Conservation (phyloP, 2,888 invertebrate species). For the Ichneumoninae sp. region DNA sequence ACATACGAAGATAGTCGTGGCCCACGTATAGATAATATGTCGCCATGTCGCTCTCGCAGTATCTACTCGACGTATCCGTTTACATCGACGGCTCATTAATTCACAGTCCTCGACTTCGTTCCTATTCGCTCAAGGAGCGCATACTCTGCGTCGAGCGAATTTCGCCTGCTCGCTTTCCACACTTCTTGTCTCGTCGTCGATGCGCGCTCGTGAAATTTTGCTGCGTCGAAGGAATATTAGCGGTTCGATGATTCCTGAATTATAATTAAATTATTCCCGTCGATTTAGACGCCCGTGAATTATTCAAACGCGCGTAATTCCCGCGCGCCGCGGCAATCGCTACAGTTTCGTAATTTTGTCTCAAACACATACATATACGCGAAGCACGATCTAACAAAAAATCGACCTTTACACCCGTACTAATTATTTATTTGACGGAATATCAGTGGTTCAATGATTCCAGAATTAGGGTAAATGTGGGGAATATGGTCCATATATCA, state of each 20-base stretch:
- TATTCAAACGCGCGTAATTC: not conserved
- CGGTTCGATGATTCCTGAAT: constrained; percentile 53
- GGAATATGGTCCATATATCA: too few relatives aligned
- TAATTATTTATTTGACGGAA: too few relatives aligned
- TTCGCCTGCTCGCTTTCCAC: constrained; percentile 34
- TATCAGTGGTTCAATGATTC: too few relatives aligned
- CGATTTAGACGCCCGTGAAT: not conserved
- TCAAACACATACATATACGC: too few relatives aligned
- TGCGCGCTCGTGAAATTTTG: constrained; percentile 36
- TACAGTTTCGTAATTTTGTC: not conserved
- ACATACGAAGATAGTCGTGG: constrained; percentile 27
- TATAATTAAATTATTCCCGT: constrained; percentile 49
- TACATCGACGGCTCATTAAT: constrained; percentile 73
- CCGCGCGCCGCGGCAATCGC: not conserved
- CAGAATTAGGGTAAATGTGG: constrained; percentile 10
- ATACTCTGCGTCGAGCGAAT: constrained; percentile 37
- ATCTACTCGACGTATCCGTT: constrained; percentile 67
- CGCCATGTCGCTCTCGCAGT: constrained; percentile 20
- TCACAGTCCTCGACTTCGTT: constrained; percentile 70
- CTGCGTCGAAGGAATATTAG: constrained; percentile 51
- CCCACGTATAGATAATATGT: constrained; percentile 14
- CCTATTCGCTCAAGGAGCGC: constrained; percentile 45
- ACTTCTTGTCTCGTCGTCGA: constrained; percentile 19
- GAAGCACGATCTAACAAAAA: not conserved
- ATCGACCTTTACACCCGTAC: too few relatives aligned